These are phyloP conservation scores for Cliona cf. orientalis DNA, from an alignment of 37 sponge, comb jelly and placozoan genomes.

Conservation along the genomic window DNA sequence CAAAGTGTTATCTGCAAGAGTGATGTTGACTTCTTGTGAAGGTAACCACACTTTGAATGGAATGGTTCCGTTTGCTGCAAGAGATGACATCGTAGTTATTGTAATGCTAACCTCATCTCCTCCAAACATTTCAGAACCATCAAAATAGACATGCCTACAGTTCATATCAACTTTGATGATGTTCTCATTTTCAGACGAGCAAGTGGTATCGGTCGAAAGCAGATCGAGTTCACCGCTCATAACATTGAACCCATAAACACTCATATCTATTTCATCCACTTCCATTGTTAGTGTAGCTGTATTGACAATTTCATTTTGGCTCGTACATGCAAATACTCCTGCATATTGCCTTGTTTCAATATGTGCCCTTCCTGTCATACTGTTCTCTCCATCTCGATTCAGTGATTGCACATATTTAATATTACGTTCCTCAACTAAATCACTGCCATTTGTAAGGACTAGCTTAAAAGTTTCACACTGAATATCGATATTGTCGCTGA, in stretches of 20 bases:
- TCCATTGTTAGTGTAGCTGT: neutral
- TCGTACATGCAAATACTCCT: slow-evolving; percentile 37
- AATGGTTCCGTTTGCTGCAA: neutral
- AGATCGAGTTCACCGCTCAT: neutral
- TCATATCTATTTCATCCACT: neutral
- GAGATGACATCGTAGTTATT: neutral
- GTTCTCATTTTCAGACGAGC: slow-evolving; percentile 8
- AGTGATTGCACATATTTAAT: neutral
- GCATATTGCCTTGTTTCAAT: neutral
- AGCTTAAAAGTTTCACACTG: slow-evolving; percentile 20
- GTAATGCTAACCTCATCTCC: slow-evolving; percentile 21
- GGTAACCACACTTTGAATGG: slow-evolving; percentile 62
- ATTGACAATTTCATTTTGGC: slow-evolving; percentile 41
- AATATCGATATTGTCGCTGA: neutral
- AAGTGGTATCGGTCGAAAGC: slow-evolving; percentile 1
- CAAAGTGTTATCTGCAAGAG: slow-evolving; percentile 30
- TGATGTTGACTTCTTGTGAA: neutral
- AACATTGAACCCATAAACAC: neutral
- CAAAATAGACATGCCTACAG: slow-evolving; percentile 57
- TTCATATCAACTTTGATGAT: slow-evolving; percentile 45
- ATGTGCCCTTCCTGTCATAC: neutral
- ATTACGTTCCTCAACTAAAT: neutral
- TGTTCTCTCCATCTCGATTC: neutral
- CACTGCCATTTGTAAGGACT: neutral
- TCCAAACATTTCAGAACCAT: slow-evolving; percentile 67